These are phyloP conservation scores for Artemia sinica DNA, from an alignment of 2,888 invertebrate species.

Conservation along the genomic window DNA sequence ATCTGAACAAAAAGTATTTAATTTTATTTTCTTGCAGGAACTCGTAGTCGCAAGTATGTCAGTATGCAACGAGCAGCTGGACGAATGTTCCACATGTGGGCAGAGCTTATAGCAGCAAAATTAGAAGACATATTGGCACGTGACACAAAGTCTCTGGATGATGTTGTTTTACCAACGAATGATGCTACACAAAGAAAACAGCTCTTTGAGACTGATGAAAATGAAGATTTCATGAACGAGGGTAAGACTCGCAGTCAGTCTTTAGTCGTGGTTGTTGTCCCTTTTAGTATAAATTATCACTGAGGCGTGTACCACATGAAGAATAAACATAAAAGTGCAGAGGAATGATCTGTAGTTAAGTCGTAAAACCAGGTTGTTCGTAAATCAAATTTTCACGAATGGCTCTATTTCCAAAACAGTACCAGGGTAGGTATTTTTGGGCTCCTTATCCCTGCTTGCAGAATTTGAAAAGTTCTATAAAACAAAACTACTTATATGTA, in stretches of 20 bases:
- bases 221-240: constrained; percentile 95
- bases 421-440: no score
- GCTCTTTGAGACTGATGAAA: constrained; percentile 63
- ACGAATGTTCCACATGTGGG: constrained; percentile 94
- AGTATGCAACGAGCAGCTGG: constrained; percentile 75
- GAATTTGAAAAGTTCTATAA: no score
- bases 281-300: no score
- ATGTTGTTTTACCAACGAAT: constrained; percentile 46
- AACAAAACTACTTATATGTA: no score
- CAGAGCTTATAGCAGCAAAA: constrained; percentile 70
- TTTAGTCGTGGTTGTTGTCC: background rate
- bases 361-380: no score
- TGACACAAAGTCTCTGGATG: constrained; percentile 52
- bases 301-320: no score
- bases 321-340: no score
- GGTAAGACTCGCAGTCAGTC: constrained; percentile 36
- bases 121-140: constrained; percentile 74
- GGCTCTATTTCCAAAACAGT: no score
- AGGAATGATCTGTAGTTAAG: no score
- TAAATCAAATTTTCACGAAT: no score
- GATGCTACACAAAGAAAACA: constrained; percentile 56
- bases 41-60: constrained; percentile 34
- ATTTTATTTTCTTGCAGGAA: background rate
- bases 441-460: no score
- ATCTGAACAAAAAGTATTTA: no score